Percentiles rank a stretch among this genome's conserved stretches.
phyloP scores from a whole-genome alignment of 2,888 invertebrate species.

The Clitarchus hookeri region DNA sequence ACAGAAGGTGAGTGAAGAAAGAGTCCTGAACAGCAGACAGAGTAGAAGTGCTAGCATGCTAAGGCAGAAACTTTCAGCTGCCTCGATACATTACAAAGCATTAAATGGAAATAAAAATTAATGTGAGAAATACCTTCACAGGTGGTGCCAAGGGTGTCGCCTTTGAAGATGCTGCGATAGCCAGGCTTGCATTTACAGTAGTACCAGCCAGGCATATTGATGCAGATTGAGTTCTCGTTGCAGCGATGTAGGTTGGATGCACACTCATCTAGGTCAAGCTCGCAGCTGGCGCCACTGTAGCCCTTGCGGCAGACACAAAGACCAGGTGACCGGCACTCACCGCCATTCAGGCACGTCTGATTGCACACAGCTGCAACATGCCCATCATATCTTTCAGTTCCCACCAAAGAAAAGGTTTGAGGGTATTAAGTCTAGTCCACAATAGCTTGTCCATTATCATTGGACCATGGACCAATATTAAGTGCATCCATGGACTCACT shows the following conservation, averaged over 20 bases:
- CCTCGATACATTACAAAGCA: no score
- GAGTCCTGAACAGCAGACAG: no score
- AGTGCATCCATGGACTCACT: no score
- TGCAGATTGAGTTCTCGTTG: slow-evolving; percentile 75
- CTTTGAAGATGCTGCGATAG: slow-evolving; percentile 63
- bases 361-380: slow-evolving; percentile 73
- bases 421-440: no score
- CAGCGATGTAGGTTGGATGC: slow-evolving; percentile 70
- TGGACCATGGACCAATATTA: no score
- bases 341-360: slow-evolving; percentile 82
- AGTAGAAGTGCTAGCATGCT: no score
- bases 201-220: slow-evolving; percentile 90
- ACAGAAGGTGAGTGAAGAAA: no score
- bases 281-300: slow-evolving; percentile 81
- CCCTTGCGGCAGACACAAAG: slow-evolving; percentile 80
- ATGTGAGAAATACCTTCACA: slow-evolving; percentile 62
- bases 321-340: slow-evolving; percentile 76
- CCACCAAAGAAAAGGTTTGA: no score
- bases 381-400: not conserved
- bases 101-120: slow-evolving; percentile 5
- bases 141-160: slow-evolving; percentile 62
- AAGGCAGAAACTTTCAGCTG: no score
- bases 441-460: no score
- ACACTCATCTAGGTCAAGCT: slow-evolving; percentile 87
- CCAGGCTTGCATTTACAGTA: slow-evolving; percentile 85